These are phyloP conservation scores for Ondatra zibethicus DNA, from an alignment of 2,113 vertebrate genomes.

Conservation along the genomic window DNA sequence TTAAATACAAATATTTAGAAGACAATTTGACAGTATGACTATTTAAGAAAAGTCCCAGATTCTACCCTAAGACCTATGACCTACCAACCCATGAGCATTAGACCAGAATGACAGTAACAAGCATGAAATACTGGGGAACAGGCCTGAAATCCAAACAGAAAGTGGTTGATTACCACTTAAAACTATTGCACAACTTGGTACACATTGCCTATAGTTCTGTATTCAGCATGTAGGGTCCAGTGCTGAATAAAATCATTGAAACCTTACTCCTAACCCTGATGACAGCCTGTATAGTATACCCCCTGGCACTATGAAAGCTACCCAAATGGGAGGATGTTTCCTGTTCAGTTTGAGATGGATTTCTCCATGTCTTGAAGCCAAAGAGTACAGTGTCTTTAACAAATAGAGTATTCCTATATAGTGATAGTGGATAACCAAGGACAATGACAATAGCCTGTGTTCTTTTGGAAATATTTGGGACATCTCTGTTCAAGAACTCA, in stretches of 20 bases:
- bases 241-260: background rate
- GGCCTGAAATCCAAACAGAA: background rate
- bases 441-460: background rate
- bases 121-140: background rate
- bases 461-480: background rate
- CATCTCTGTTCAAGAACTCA: background rate
- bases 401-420: background rate
- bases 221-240: background rate
- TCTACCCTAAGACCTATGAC: background rate
- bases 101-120: background rate
- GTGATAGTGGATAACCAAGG: background rate
- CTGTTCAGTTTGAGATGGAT: background rate
- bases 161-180: too few species aligned
- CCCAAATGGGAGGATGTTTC: background rate
- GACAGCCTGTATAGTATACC: background rate
- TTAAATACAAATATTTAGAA: background rate
- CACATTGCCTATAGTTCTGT: too few species aligned
- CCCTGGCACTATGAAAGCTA: background rate
- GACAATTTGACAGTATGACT: background rate
- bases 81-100: too few species aligned
- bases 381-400: background rate
- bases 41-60: background rate
- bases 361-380: background rate
- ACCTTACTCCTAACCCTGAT: background rate
- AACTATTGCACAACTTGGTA: background rate